Conservation (phyloP, 1,140 invertebrate genomes). For the Belonocnema kinseyi region DNA sequence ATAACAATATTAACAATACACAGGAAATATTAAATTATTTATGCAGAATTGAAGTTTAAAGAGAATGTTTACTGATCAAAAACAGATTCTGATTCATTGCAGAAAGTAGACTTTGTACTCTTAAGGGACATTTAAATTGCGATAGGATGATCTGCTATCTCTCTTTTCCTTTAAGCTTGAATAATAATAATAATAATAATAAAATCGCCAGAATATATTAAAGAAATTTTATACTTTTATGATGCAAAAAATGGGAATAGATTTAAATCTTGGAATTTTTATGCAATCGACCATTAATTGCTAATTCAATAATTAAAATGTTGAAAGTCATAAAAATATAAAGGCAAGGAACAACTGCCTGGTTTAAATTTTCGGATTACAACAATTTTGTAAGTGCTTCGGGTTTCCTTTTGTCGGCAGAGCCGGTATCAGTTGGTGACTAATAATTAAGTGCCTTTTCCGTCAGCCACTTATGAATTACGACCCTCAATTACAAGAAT, state of each 20-base stretch:
- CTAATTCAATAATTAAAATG: too few relatives aligned
- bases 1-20: too few relatives aligned
- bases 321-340: too few relatives aligned
- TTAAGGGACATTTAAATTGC: constrained; percentile 9
- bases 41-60: background rate
- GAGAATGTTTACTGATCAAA: constrained; percentile 23
- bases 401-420: background rate
- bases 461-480: background rate
- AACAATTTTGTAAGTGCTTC: constrained; percentile 4
- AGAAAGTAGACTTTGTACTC: constrained; percentile 25
- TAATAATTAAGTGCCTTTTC: constrained; percentile 5
- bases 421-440: background rate
- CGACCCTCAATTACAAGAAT: constrained; percentile 6
- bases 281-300: too few relatives aligned
- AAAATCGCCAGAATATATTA: too few relatives aligned
- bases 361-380: background rate
- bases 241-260: too few relatives aligned
- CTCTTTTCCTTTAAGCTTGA: constrained; percentile 10
- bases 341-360: too few relatives aligned
- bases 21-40: too few relatives aligned
- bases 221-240: too few relatives aligned
- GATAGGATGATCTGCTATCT: background rate
- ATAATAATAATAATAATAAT: background rate
- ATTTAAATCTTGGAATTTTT: too few relatives aligned
- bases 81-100: constrained; percentile 18